Base-by-base conservation (phyloP, 2,113 vertebrate genomes). In the Ornithorhynchus anatinus region DNA sequence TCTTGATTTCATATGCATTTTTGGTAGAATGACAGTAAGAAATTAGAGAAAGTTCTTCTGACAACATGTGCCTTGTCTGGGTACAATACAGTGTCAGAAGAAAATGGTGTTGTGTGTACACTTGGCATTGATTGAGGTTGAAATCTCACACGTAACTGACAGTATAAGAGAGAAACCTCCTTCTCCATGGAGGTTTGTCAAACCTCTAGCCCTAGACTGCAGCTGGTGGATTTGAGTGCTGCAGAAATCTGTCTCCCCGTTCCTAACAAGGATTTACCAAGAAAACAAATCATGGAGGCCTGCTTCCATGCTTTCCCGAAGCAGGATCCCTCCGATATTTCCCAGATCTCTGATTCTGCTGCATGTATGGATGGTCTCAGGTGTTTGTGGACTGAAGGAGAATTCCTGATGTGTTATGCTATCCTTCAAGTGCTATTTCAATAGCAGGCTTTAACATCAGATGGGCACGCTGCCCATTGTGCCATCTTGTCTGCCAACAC, bases 401-500 rank as follows among this genome's bases (percentile, higher is more conserved):
- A 83, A 88, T 89, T 86, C 83, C 60, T 88, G 35, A 78, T 56
- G 62, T 65, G 58, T 83, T 82, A 83, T 69, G 80, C 63, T 80
- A 82, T 58, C 72, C 70, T 81, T 82, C 86, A 89, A 69, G 75
- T 10, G 14, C 83, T 75, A 84, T 80, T 85, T 90, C 89, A 86
- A 75, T 81, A 79, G 9, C 72, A 87, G 69, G 73, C 81, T 84
- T 86, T 86, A 87, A 88, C 89, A 91, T 89, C 87, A 81, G 88
- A 92, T 82, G 88, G 91, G 92, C 91, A 86, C 25, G n/a, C 72
- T 89, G 89, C 92, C 92, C 89, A 75, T 1, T 20, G 38, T 78
- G 73, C 85, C 51, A 60, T 86, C 79, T 64, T 53, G 77, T 89
- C 91, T 91, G 85, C 91, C 91, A 91, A 76, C 88, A 81, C 78